Conservation (phyloP, 2,888 invertebrate genomes). For the Hypolimnas misippus region DNA sequence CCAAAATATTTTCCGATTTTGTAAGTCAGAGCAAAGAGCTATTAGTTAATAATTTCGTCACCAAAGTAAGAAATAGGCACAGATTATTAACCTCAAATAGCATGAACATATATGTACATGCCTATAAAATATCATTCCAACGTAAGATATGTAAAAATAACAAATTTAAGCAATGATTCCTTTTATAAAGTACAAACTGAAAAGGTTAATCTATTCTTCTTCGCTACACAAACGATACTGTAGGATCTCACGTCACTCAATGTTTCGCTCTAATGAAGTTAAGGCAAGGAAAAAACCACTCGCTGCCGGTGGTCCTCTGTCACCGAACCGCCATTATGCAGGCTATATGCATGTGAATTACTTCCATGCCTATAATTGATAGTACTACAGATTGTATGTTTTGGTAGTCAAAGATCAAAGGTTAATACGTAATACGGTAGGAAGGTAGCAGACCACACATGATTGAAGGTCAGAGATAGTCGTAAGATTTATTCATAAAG, state of each 20-base stretch:
- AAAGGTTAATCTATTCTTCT: conserved; percentile 35
- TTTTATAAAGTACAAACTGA: conserved; percentile 10
- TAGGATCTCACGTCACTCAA: conserved; percentile 61
- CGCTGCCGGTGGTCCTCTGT: conserved; percentile 71
- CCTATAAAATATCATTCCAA: neutral
- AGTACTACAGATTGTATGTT: conserved; percentile 30
- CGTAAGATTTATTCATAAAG: neutral
- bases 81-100: too few species aligned
- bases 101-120: too few species aligned
- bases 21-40: too few species aligned
- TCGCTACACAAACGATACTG: conserved; percentile 40
- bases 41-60: too few species aligned
- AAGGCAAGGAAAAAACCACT: conserved; percentile 64
- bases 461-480: conserved; percentile 13
- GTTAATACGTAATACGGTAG: conserved; percentile 10
- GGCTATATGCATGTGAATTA: conserved; percentile 40
- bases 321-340: conserved; percentile 44
- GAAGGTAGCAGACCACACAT: conserved; percentile 10
- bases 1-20: too few species aligned
- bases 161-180: neutral
- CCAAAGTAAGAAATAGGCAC: too few species aligned
- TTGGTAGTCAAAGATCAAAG: conserved; percentile 22
- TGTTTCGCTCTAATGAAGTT: conserved; percentile 68
- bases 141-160: neutral
- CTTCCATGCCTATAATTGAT: conserved; percentile 37